phyloP scores from a whole-genome alignment of 2,888 invertebrate genomes.

The Coelogynopora nodosa region DNA sequence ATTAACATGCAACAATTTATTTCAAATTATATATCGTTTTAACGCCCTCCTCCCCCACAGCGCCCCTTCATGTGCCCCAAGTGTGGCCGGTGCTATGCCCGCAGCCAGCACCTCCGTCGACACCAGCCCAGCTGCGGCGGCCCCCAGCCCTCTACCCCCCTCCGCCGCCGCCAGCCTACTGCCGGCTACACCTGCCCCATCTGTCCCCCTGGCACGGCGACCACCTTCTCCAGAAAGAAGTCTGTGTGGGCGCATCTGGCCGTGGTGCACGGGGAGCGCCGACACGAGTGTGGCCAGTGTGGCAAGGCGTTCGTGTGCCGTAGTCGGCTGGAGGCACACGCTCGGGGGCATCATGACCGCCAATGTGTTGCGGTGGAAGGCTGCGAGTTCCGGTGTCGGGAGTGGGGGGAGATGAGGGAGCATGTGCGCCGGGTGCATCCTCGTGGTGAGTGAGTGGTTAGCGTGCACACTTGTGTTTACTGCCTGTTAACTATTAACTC shows the following conservation, averaged over 20 bases:
- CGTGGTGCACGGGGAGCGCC: neutral
- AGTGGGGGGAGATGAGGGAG: neutral
- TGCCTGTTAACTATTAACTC: too few relatives aligned
- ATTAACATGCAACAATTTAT: too few relatives aligned
- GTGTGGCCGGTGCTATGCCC: neutral
- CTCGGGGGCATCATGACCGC: neutral
- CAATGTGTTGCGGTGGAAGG: neutral
- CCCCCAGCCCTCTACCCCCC: neutral
- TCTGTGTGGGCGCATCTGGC: neutral
- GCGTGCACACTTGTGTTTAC: too few relatives aligned
- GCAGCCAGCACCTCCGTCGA: neutral
- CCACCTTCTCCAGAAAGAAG: neutral
- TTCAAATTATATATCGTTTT: too few relatives aligned
- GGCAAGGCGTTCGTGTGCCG: neutral
- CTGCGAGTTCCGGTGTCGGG: neutral
- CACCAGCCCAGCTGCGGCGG: neutral
- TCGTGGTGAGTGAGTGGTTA: neutral
- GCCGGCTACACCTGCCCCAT: neutral
- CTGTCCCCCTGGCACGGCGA: neutral
- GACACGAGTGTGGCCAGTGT: neutral
- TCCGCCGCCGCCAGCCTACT: neutral
- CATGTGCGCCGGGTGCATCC: neutral
- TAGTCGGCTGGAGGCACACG: neutral
- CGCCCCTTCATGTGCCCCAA: neutral
- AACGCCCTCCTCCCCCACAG: too few relatives aligned